A percentile compares a stretch with the other conserved stretches of the same genome.
These are phyloP conservation scores for Phyllotreta striolata DNA, from an alignment of 2,888 invertebrate species.

Conservation along the genomic window DNA sequence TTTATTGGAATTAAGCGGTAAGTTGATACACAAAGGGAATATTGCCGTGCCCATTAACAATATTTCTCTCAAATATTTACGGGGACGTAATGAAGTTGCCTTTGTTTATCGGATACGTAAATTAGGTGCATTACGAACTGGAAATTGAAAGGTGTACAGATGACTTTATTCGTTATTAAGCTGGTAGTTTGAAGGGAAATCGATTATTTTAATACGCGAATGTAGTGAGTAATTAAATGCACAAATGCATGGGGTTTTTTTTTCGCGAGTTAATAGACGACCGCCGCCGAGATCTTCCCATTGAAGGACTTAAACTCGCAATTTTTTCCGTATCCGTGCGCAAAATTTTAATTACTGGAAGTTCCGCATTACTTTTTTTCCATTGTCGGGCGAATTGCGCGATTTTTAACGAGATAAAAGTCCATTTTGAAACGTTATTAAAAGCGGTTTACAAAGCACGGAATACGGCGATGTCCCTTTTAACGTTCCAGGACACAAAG, in stretches of 20 bases:
- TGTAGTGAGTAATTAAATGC: too few relatives aligned
- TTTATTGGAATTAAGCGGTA: constrained; percentile 55
- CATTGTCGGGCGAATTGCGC: constrained; percentile 48
- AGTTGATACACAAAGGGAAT: constrained; percentile 55
- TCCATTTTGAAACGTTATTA: constrained; percentile 54
- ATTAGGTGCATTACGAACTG: constrained; percentile 40
- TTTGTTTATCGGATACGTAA: constrained; percentile 47
- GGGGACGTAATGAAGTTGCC: constrained; percentile 50
- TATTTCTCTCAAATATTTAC: constrained; percentile 51
- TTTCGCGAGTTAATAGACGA: constrained; percentile 21
- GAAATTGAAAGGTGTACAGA: constrained; percentile 35
- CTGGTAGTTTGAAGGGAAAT: too few relatives aligned
- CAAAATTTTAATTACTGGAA: constrained; percentile 44
- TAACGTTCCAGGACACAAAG: constrained; percentile 52
- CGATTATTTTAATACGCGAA: too few relatives aligned
- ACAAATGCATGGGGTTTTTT: background rate
- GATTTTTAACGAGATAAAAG: constrained; percentile 57
- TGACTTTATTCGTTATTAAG: constrained; percentile 14
- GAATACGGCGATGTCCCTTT: constrained; percentile 53
- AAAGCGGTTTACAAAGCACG: constrained; percentile 55
- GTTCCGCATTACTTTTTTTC: constrained; percentile 33
- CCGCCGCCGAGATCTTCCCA: constrained; percentile 18
- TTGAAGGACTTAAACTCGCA: constrained; percentile 32
- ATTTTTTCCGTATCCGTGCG: constrained; percentile 36
- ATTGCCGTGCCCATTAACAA: constrained; percentile 49